Conservation (phyloP, 2,888 invertebrate species). For the Ernsta delagoae region DNA sequence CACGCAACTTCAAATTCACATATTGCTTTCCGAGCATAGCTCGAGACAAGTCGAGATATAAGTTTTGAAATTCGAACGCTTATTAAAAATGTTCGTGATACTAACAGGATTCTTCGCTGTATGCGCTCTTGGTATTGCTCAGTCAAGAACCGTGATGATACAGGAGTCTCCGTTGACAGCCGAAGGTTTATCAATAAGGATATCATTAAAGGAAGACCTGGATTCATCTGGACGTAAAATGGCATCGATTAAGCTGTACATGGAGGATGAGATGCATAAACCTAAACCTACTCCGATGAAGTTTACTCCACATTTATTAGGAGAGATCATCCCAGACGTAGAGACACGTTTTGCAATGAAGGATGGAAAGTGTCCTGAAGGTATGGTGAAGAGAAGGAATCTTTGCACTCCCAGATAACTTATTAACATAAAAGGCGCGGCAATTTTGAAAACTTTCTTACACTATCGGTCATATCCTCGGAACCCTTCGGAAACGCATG, state of each 20-base stretch:
- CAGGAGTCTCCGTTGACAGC: conserved; percentile 7
- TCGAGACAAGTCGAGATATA: background rate
- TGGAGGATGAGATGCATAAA: conserved; percentile 3
- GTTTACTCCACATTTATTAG: conserved; percentile 6
- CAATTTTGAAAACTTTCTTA: no score
- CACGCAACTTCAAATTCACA: background rate
- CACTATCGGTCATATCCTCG: no score
- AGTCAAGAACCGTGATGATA: conserved; percentile 8
- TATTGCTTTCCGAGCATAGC: conserved; percentile 2
- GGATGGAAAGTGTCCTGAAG: conserved; percentile 15
- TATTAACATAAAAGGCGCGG: no score
- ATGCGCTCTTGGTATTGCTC: background rate
- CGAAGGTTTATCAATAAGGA: conserved; percentile 1
- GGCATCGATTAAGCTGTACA: conserved; percentile 3
- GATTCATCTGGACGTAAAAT: background rate
- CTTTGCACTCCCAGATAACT: conserved; percentile 17
- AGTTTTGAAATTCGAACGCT: background rate
- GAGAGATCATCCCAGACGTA: conserved; percentile 17
- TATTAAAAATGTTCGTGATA: background rate
- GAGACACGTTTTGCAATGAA: conserved; percentile 8
- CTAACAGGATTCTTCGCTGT: background rate
- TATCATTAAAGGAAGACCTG: conserved; percentile 6
- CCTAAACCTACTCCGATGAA: conserved; percentile 4
- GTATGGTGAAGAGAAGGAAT: conserved; percentile 6
- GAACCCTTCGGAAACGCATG: no score